Percentiles rank a stretch among this genome's conserved stretches.
Evolutionary conservation across 2,888 invertebrate genomes (phyloP).

Genomic region (Cryptophagus acutangulus): DNA sequence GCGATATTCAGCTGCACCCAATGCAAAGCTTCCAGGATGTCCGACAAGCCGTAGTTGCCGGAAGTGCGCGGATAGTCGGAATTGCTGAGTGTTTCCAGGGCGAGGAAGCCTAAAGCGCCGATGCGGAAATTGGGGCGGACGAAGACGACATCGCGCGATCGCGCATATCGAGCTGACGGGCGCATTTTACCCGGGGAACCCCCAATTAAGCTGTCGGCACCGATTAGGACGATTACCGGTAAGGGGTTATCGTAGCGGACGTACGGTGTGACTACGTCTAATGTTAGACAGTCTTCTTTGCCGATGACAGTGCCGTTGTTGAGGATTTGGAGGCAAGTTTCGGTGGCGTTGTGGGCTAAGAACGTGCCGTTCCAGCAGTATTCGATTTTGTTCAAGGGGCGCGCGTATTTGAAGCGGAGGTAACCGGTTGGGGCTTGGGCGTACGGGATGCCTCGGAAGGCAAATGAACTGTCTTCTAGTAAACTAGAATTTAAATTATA

Average conservation of each 20-base stretch:
- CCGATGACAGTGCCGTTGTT: slow-evolving; percentile 64
- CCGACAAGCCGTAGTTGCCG: slow-evolving; percentile 82
- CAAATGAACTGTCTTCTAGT: slow-evolving; percentile 69
- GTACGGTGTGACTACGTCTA: slow-evolving; percentile 78
- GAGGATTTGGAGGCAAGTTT: slow-evolving; percentile 66
- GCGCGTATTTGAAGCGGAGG: slow-evolving; percentile 66
- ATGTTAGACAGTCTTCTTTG: slow-evolving; percentile 74
- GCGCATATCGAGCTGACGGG: slow-evolving; percentile 72
- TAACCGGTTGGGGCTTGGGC: slow-evolving; percentile 67
- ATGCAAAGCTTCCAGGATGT: slow-evolving; percentile 67
- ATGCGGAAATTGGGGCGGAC: slow-evolving; percentile 80
- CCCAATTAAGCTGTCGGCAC: slow-evolving; percentile 73
- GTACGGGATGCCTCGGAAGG: slow-evolving; percentile 78
- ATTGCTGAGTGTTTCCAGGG: slow-evolving; percentile 64
- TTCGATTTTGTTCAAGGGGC: slow-evolving; percentile 60
- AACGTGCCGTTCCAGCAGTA: slow-evolving; percentile 77
- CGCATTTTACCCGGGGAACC: slow-evolving; percentile 67
- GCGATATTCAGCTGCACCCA: slow-evolving; percentile 80
- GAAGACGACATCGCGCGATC: slow-evolving; percentile 74
- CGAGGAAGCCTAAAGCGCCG: slow-evolving; percentile 65
- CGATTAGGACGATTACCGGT: slow-evolving; percentile 78
- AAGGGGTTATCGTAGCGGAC: slow-evolving; percentile 73
- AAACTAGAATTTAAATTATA: too few species aligned
- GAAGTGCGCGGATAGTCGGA: slow-evolving; percentile 68
- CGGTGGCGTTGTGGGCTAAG: slow-evolving; percentile 61